phyloP scores from a whole-genome alignment of 1,140 invertebrate genomes.

The Drosophila kikkawai region DNA sequence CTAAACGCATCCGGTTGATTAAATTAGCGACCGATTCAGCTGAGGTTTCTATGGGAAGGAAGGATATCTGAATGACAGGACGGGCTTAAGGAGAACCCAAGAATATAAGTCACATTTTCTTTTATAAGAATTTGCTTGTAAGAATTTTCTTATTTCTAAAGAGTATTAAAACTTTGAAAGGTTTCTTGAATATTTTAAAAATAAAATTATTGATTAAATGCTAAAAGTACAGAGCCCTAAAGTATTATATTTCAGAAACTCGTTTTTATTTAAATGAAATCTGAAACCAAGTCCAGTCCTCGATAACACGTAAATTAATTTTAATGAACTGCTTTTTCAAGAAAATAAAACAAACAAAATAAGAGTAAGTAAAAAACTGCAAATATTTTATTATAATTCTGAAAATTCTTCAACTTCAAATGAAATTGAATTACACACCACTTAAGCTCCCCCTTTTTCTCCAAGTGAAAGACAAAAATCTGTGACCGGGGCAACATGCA shows the following conservation, averaged over 20 bases:
- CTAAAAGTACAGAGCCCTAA: too few relatives aligned
- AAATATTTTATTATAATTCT: too few relatives aligned
- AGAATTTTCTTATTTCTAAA: neutral
- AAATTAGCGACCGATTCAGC: conserved; percentile 32
- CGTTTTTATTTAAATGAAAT: neutral
- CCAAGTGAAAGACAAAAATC: conserved; percentile 22
- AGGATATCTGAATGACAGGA: neutral
- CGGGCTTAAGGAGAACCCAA: too few relatives aligned
- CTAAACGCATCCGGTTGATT: conserved; percentile 47
- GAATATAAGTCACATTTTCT: neutral
- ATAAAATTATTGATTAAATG: neutral
- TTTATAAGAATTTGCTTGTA: too few relatives aligned
- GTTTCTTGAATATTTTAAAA: neutral
- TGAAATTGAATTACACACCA: neutral
- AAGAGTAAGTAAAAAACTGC: too few relatives aligned
- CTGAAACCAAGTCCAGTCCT: neutral
- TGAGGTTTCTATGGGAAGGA: conserved; percentile 11
- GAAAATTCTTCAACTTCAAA: too few relatives aligned
- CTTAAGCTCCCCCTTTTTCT: neutral
- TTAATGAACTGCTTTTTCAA: neutral
- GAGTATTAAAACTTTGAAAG: neutral
- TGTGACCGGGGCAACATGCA: conserved; percentile 37
- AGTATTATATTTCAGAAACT: neutral
- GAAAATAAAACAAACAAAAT: neutral
- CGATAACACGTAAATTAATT: neutral